Evolutionary conservation across 1,140 invertebrate genomes (phyloP), one percentile per base, ranked within the genome.

Genomic region (Drosophila carrolli): DNA sequence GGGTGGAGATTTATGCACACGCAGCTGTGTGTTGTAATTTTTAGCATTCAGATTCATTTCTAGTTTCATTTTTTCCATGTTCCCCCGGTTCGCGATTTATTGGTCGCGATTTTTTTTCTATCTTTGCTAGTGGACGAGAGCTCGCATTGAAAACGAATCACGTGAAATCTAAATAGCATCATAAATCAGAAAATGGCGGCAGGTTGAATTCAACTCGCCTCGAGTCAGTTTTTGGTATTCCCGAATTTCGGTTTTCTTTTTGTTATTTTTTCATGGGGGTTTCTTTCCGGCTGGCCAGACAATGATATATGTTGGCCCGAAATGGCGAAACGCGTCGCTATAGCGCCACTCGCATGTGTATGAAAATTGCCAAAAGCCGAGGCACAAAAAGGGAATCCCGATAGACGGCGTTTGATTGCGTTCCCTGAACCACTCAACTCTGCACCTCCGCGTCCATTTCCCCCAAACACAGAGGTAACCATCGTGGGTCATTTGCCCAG

Each of bases 141-240:
- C 84, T 75, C 79, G 71, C 83, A 86, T 86, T 86, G 83, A 86
- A 86, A 86, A 88, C 83, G 83, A 86, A 86, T 86, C 83, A 86
- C 83, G 84, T 86, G 83, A 88, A 88, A 88, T 88, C 84, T 88
- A 88, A 88, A 88, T 88, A 88, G 84, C 84, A 85, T 90, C 84
- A 88, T 88, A 88, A 88, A 88, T 88, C 84, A 88, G 84, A 86
- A 82, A 86, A 86, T 82, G 83, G 85, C 83, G 83, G 83, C 83
- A 86, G 83, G 83, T 86, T 86, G 83, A 72, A 81, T 86, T 75
- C 77, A 67, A 65, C 74, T 70, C 68, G 70, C 55, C 75, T 70
- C 78, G 79, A 65, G 70, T 60, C 67, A 44, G 56, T 72, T 63
- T 67, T 58, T 75, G 66, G 80, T 82, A 79, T 58, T 82, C 59